A percentile compares a stretch with the other conserved stretches of the same genome.
Conservation (phyloP, 2,113 vertebrate species). For the Myocastor coypus region DNA sequence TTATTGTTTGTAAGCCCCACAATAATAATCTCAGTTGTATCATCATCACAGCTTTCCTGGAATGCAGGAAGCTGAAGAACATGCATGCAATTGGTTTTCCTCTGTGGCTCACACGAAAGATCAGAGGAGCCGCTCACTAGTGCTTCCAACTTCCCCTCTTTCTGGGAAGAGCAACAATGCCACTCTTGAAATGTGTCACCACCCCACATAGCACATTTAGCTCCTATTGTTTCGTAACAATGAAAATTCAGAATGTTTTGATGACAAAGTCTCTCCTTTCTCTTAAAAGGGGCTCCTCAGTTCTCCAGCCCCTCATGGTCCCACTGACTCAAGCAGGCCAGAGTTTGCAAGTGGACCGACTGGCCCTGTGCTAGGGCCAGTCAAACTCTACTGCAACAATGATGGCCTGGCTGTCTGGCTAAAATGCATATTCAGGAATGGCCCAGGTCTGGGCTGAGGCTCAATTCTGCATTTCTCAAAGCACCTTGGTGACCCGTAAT, state of each 20-base stretch:
- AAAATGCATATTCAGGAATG: background rate
- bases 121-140: slow-evolving; percentile 12
- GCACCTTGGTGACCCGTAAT: background rate
- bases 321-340: background rate
- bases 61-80: background rate
- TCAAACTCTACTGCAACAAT: background rate
- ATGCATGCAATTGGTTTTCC: too few relatives aligned
- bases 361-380: background rate
- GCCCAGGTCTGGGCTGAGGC: background rate
- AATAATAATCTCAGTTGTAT: background rate
- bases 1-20: slow-evolving; percentile 20
- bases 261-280: background rate
- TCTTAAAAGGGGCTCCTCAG: background rate
- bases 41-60: background rate
- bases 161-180: background rate
- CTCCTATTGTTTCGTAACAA: slow-evolving; percentile 45
- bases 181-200: slow-evolving; percentile 42
- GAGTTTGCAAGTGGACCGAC: background rate
- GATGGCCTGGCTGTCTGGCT: background rate
- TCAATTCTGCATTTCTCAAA: background rate
- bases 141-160: slow-evolving; percentile 40
- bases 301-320: background rate
- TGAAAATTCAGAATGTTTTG: slow-evolving; percentile 23
- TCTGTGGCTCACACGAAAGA: background rate
- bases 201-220: background rate